These are phyloP conservation scores for Pelusios castaneus DNA, from an alignment of 2,113 vertebrate species.

Conservation along the genomic window DNA sequence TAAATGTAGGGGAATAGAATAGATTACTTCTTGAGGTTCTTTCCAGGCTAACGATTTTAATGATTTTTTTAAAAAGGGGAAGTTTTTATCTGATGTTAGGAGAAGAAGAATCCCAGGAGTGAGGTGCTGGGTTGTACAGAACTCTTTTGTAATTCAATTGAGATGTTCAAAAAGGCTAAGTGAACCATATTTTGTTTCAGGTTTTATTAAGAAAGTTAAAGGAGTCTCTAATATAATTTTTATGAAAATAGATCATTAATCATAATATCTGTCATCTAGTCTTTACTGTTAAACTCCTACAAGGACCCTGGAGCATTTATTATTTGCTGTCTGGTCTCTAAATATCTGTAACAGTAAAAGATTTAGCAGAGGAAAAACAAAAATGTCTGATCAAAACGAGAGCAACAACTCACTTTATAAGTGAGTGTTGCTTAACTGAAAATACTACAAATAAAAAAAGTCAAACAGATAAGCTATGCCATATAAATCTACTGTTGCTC, in stretches of 20 bases:
- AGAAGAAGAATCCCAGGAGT: background rate
- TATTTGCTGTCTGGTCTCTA: background rate
- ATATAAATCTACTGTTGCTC: accelerated
- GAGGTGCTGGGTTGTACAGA: background rate
- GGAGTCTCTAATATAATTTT: background rate
- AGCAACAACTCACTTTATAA: background rate
- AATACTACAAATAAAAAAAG: background rate
- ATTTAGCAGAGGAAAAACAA: background rate
- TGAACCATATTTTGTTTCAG: background rate
- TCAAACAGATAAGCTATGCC: background rate
- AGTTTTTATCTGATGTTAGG: background rate
- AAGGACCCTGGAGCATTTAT: background rate
- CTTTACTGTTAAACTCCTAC: background rate
- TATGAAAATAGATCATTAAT: background rate
- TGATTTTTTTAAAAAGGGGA: background rate
- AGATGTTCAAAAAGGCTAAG: background rate
- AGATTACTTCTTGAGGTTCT: no score
- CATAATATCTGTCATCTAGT: background rate
- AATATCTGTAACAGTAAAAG: background rate
- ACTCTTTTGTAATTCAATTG: background rate
- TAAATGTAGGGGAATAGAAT: no score
- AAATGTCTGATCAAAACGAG: background rate
- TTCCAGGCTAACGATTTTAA: no score
- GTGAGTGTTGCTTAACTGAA: background rate
- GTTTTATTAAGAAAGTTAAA: background rate